Evolutionary conservation across 2,888 invertebrate genomes (phyloP), one percentile per base, ranked within the genome.

Genomic region (Drosophila multiciliata): DNA sequence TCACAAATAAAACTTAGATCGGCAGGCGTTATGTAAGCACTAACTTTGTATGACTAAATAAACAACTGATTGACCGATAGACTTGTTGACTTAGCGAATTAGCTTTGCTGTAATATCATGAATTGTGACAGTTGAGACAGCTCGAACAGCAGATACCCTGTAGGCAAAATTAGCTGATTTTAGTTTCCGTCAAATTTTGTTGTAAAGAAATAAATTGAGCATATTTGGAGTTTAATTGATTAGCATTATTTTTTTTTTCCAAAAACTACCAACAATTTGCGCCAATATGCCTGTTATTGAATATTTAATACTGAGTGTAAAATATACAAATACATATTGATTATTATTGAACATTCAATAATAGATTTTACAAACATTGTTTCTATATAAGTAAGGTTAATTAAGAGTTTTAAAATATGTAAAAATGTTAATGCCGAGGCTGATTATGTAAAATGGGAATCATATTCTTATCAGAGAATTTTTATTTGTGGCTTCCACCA

Each of bases 21-120:
- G 66, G 75, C 66, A 74, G 57, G 29, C 32, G 60, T 74, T 75
- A 75, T 58, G 64, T 70, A 75, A 75, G 73, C 40, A 17, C 15
- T 20, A n/a, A n/a, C 17, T 36, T 20, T 55, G 32, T 38, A 45
- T 42, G 57, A 57, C 42, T 57, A 57, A 49, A 9, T 50, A 36
- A 29, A 9, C 12, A 26, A 26, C n/a, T 42, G 26, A 49, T 29
- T 23, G 38, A 33, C 40, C 48, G 53, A 64, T 64, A 20, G n/a
- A 42, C 3, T 49, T 49, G 32, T 38, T 62, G 35, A 67, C 11
- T 38, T 32, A 17, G 42, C 36, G n/a, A 65, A 58, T 58, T 68
- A 58, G 26, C 2, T 26, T 23, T 45, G 45, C 45, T 45, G 1
- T 45, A 15, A 4, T 45, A 15, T 9, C 20, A 23, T 15, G 20